phyloP scores from a whole-genome alignment of 2,888 invertebrate genomes.

The Trachelus troglodyta region DNA sequence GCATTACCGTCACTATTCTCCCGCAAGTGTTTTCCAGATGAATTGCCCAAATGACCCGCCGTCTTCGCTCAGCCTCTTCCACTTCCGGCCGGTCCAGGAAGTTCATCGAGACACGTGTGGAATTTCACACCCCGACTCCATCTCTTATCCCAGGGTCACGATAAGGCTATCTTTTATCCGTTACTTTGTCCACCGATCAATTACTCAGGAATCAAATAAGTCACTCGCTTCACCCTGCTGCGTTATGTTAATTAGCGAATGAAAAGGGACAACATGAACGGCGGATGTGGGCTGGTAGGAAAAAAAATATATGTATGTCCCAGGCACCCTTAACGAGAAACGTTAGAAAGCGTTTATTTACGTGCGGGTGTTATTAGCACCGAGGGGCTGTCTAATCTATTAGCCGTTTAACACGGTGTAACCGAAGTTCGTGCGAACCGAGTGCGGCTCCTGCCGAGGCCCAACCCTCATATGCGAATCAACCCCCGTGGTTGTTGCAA shows the following conservation, averaged over 20 bases:
- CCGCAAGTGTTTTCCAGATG: background rate
- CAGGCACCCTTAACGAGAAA: background rate
- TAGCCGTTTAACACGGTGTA: constrained; percentile 38
- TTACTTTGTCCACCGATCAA: background rate
- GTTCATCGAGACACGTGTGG: background rate
- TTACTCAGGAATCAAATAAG: background rate
- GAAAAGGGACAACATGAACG: background rate
- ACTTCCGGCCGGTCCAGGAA: background rate
- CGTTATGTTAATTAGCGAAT: background rate
- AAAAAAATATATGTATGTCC: background rate
- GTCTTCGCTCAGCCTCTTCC: background rate
- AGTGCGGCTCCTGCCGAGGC: constrained; percentile 29
- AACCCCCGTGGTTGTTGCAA: constrained; percentile 27
- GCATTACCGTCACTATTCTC: background rate
- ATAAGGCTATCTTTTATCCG: background rate
- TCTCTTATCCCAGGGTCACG: background rate
- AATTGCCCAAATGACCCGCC: background rate
- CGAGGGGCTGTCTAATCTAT: constrained; percentile 31
- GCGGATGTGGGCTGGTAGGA: background rate
- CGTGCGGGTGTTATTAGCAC: background rate
- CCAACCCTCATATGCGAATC: constrained; percentile 1
- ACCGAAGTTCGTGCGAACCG: constrained; percentile 42
- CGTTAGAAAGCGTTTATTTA: background rate
- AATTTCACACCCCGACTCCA: background rate
- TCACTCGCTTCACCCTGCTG: background rate